A percentile compares a stretch with the other conserved stretches of the same genome.
These are phyloP conservation scores for Pachymerium ferrugineum DNA, from an alignment of 2,888 invertebrate species.

Conservation along the genomic window DNA sequence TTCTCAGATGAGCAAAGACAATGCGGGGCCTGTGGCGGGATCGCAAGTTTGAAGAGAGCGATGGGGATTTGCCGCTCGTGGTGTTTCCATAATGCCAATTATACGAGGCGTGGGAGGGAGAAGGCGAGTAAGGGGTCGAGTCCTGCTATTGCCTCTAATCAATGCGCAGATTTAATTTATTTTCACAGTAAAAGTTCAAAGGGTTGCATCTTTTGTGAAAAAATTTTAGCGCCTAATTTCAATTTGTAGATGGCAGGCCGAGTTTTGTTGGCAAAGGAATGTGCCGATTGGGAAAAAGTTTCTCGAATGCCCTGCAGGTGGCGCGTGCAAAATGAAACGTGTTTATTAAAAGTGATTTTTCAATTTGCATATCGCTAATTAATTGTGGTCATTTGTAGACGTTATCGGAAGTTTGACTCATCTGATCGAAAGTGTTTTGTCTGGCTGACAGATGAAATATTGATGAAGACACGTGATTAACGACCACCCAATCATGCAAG, in stretches of 20 bases:
- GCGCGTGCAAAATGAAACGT: neutral
- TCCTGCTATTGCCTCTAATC: neutral
- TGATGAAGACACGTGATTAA: slow-evolving; percentile 5
- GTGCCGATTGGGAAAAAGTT: neutral
- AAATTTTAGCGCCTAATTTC: neutral
- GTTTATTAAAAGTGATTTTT: neutral
- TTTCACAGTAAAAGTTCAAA: slow-evolving; percentile 1
- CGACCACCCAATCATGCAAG: neutral
- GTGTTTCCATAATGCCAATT: slow-evolving; percentile 20
- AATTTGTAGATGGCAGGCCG: slow-evolving; percentile 2
- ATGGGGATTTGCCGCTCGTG: neutral
- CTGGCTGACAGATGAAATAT: neutral
- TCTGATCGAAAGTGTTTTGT: neutral
- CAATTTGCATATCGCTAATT: slow-evolving; percentile 7
- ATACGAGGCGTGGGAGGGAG: neutral
- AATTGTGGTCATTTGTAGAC: slow-evolving; percentile 11
- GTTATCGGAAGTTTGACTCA: slow-evolving; percentile 6
- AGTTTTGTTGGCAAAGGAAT: neutral
- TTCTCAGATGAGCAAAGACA: slow-evolving; percentile 22
- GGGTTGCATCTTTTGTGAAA: neutral
- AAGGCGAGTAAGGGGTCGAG: neutral
- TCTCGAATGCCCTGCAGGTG: neutral
- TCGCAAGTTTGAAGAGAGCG: neutral
- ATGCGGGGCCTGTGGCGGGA: slow-evolving; percentile 7
- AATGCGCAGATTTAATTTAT: slow-evolving; percentile 15